Evolutionary conservation across 2,797 vertebrate species (phyloP).

Genomic region (Menidia menidia): DNA sequence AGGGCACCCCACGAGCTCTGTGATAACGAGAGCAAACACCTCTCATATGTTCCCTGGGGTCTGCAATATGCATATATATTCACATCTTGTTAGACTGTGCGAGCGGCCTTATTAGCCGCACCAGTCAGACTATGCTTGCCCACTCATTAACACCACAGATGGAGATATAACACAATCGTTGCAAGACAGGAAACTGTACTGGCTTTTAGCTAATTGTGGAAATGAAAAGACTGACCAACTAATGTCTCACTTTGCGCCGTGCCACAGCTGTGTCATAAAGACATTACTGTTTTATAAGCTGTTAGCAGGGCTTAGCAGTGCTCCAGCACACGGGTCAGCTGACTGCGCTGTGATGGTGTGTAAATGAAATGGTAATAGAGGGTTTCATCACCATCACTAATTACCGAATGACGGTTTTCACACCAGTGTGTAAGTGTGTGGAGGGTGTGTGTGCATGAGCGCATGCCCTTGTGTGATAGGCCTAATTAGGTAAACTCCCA

Average conservation of each 20-base stretch:
- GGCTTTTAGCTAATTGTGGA: conserved; percentile 40
- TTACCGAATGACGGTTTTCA: conserved; percentile 69
- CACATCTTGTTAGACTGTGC: conserved; percentile 59
- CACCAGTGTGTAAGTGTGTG: conserved; percentile 47
- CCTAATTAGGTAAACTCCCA: conserved; percentile 79
- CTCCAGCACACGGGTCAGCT: conserved; percentile 56
- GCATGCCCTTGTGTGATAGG: conserved; percentile 53
- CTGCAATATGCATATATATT: conserved; percentile 46
- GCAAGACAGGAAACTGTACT: conserved; percentile 19
- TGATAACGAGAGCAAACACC: conserved; percentile 60
- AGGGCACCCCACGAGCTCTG: conserved; percentile 35
- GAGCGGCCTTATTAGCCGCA: conserved; percentile 52
- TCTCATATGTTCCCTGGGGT: conserved; percentile 36
- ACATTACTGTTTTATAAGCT: conserved; percentile 54
- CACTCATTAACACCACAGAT: conserved; percentile 60
- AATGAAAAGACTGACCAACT: conserved; percentile 29
- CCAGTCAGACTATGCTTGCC: conserved; percentile 31
- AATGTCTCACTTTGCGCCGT: conserved; percentile 34
- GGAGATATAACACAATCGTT: conserved; percentile 42
- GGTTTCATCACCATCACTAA: conserved; percentile 73
- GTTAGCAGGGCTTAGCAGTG: conserved; percentile 30
- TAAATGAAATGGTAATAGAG: conserved; percentile 71
- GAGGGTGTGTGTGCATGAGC: conserved; percentile 11
- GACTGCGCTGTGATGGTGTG: conserved; percentile 43
- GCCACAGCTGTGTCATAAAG: conserved; percentile 35